Conservation (phyloP, 1,140 invertebrate species). For the Cyclina sinensis region DNA sequence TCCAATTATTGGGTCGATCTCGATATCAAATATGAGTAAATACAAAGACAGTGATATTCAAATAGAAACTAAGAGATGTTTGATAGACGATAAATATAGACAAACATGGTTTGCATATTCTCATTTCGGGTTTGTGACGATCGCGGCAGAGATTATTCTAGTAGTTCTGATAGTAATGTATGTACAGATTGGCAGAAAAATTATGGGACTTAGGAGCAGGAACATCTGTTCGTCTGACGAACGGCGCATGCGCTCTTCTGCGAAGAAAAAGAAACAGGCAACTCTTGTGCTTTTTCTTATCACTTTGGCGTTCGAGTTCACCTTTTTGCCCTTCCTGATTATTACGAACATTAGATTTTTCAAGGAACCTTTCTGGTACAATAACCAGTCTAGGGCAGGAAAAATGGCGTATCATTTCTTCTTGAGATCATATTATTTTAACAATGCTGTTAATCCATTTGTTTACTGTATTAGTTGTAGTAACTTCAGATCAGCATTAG, state of each 20-base stretch:
- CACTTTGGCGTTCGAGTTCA: conserved; percentile 61
- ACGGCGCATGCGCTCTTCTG: neutral
- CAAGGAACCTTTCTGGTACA: conserved; percentile 47
- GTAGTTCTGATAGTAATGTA: conserved; percentile 40
- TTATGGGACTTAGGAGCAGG: conserved; percentile 2
- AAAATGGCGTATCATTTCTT: conserved; percentile 63
- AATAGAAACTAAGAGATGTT: conserved; percentile 54
- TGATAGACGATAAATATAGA: conserved; percentile 51
- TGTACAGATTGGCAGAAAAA: conserved; percentile 37
- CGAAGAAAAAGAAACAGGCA: conserved; percentile 45
- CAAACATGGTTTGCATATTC: conserved; percentile 63
- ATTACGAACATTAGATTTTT: conserved; percentile 62
- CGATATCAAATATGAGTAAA: neutral
- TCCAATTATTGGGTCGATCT: neutral
- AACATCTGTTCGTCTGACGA: neutral
- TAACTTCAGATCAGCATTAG: conserved; percentile 50
- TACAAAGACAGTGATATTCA: conserved; percentile 1
- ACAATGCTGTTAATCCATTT: conserved; percentile 59
- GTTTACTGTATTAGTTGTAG: conserved; percentile 53
- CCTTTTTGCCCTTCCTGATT: conserved; percentile 54
- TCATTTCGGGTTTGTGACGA: conserved; percentile 62
- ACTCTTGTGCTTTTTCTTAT: conserved; percentile 58
- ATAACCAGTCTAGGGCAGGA: conserved; percentile 16
- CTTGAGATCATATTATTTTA: conserved; percentile 56
- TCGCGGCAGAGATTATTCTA: conserved; percentile 41